Base-by-base conservation (phyloP, 1,140 invertebrate species). In the Cyphomyrmex costatus region DNA sequence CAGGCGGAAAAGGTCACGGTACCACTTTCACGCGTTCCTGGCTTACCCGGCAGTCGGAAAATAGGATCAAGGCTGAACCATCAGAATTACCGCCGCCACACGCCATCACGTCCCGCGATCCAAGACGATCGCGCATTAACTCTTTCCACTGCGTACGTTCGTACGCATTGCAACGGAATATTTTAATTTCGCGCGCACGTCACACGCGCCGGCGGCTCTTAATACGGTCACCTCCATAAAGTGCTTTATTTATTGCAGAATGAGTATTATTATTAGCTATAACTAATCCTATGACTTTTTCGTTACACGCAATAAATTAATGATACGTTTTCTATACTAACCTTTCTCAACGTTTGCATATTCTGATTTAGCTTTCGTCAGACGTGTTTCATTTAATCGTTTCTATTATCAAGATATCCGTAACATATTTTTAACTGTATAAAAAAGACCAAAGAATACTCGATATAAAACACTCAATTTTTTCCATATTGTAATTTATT, bases 1-100 rank as follows among this genome's bases (percentile, higher is more conserved):
- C 86, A 88, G 74, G 63, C 88, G 89, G 84, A 90, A 90, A 68
- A 91, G 90, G 90, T 89, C 90, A 85, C 87, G 90, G 84, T 87
- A 91, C 80, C 89, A 91, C 90, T 91, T 91, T 91, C 90, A 90
- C 90, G 89, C 87, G 85, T 89, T 80, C 85, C 87, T 80, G 77
- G 36, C 74, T 90, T 58, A 89, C 71, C 77, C 85, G 86, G 85
- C 63, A 74, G 76, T 65, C 86, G 73, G 63, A 70, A 91, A 91
- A 91, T 87, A 91, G 89, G 87, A 91, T 91, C 90, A 91, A 91
- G 90, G 89, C 79, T 91, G 89, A 88, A 87, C 71, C 78, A 90
- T 63, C 88, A 30, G 46, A 88, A 89, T 56, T 70, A 42, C 84
- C 42, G 42, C 27, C 12, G n/a, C 27, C n/a, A 46, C n/a, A 46